These are phyloP conservation scores for Natrix natrix DNA, from an alignment of 2,797 vertebrate genomes.

Conservation along the genomic window DNA sequence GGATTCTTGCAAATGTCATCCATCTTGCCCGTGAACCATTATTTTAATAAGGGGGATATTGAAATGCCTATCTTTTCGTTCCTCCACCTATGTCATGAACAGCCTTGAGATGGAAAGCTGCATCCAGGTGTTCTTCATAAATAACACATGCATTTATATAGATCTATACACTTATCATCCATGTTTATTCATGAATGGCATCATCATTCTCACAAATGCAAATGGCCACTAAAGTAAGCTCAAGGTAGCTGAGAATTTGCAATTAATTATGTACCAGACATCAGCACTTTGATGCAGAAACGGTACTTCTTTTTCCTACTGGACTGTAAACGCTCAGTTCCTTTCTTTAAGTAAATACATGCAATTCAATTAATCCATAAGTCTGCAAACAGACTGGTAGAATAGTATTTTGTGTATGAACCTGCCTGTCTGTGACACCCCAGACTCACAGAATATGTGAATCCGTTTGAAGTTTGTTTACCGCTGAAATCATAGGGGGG, in stretches of 20 bases:
- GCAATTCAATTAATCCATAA: slow-evolving; percentile 47
- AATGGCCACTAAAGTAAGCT: slow-evolving; percentile 44
- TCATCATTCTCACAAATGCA: background rate
- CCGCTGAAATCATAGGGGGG: background rate
- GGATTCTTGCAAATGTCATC: slow-evolving; percentile 37
- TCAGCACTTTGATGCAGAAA: slow-evolving; percentile 46
- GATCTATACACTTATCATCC: slow-evolving; percentile 6
- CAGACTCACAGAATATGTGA: slow-evolving; percentile 41
- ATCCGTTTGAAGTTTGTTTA: slow-evolving; percentile 23
- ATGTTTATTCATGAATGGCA: slow-evolving; percentile 42
- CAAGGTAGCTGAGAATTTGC: slow-evolving; percentile 46
- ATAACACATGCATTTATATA: slow-evolving; percentile 17
- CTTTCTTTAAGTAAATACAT: slow-evolving; percentile 1
- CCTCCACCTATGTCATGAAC: slow-evolving; percentile 10
- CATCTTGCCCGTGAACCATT: slow-evolving; percentile 46
- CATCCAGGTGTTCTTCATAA: slow-evolving; percentile 33
- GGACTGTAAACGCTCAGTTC: slow-evolving; percentile 49
- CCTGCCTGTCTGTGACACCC: slow-evolving; percentile 27
- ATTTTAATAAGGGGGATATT: slow-evolving; percentile 51
- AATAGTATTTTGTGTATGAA: background rate
- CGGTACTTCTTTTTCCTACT: slow-evolving; percentile 63
- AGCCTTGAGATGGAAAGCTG: slow-evolving; percentile 26
- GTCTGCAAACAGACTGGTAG: slow-evolving; percentile 39
- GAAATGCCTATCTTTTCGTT: slow-evolving; percentile 11
- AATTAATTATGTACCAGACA: slow-evolving; percentile 48